A percentile compares a stretch with the other conserved stretches of the same genome.
These are phyloP conservation scores for Carollia perspicillata DNA, from an alignment of 2,113 vertebrate species.

Conservation along the genomic window DNA sequence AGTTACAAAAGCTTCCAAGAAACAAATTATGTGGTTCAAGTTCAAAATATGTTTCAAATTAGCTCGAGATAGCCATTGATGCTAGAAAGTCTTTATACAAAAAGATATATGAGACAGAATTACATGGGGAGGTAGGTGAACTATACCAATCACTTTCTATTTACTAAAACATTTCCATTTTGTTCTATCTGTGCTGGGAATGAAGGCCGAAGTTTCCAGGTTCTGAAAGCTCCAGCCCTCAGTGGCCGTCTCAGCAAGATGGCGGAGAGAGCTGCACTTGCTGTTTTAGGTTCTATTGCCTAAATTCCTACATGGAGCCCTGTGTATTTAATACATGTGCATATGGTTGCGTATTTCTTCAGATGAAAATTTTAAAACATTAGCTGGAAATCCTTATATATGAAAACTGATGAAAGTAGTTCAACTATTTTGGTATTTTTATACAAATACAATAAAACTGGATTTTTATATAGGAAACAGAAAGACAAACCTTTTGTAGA, in stretches of 20 bases:
- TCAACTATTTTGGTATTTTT: neutral
- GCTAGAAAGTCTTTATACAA: neutral
- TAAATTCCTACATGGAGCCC: slow-evolving; percentile 68
- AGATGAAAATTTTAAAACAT: slow-evolving; percentile 43
- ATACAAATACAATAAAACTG: neutral
- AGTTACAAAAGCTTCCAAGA: neutral
- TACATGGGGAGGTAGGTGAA: neutral
- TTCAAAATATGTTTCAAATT: slow-evolving; percentile 9
- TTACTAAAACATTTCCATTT: neutral
- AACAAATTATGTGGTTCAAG: neutral
- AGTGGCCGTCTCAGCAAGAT: slow-evolving; percentile 66
- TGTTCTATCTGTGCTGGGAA: slow-evolving; percentile 49
- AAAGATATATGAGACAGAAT: neutral
- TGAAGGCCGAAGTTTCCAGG: slow-evolving; percentile 52
- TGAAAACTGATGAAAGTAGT: neutral
- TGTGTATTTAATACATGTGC: slow-evolving; percentile 55
- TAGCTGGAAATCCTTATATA: slow-evolving; percentile 46
- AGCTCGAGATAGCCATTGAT: neutral
- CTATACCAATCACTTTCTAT: slow-evolving; percentile 12
- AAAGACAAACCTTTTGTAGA: neutral
- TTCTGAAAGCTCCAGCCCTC: slow-evolving; percentile 64
- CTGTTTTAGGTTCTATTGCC: slow-evolving; percentile 58
- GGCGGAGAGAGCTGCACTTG: slow-evolving; percentile 62
- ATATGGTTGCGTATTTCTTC: slow-evolving; percentile 42
- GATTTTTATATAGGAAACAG: neutral